Conservation (phyloP, 2,113 vertebrate species). For the Dromiciops gliroides region DNA sequence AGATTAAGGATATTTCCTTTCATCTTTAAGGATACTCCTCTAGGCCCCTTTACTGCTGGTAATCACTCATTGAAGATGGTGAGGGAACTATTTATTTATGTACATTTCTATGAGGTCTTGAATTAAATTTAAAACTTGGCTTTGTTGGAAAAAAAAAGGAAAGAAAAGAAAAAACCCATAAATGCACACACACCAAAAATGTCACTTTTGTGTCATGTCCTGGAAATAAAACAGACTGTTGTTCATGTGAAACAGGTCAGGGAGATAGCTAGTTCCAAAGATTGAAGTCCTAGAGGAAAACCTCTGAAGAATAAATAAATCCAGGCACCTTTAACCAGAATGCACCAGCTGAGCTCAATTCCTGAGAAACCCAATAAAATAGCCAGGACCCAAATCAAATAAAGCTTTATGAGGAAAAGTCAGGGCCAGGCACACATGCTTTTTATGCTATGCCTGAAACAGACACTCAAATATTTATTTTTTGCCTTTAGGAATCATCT, state of each 20-base stretch:
- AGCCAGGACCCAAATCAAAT: constrained; percentile 38
- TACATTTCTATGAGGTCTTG: background rate
- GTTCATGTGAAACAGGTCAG: background rate
- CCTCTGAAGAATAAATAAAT: background rate
- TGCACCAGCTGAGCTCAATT: background rate
- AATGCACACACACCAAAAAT: background rate
- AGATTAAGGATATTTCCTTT: background rate
- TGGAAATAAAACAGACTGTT: background rate
- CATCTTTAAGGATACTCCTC: background rate
- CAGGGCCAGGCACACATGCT: constrained; percentile 38
- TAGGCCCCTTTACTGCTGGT: background rate
- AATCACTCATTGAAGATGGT: background rate
- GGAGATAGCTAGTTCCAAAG: background rate
- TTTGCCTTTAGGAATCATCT: constrained; percentile 37
- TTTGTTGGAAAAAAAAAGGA: background rate
- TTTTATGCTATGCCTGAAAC: constrained; percentile 15
- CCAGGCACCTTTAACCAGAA: background rate
- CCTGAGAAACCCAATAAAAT: constrained; percentile 12
- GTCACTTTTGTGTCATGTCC: background rate
- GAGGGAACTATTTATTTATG: background rate
- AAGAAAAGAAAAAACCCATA: background rate
- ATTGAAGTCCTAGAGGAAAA: background rate
- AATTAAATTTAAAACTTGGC: background rate
- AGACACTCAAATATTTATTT: constrained; percentile 41
- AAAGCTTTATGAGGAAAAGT: constrained; percentile 32